phyloP scores from a whole-genome alignment of 2,797 vertebrate species.

The Sebastes hopkinsi region DNA sequence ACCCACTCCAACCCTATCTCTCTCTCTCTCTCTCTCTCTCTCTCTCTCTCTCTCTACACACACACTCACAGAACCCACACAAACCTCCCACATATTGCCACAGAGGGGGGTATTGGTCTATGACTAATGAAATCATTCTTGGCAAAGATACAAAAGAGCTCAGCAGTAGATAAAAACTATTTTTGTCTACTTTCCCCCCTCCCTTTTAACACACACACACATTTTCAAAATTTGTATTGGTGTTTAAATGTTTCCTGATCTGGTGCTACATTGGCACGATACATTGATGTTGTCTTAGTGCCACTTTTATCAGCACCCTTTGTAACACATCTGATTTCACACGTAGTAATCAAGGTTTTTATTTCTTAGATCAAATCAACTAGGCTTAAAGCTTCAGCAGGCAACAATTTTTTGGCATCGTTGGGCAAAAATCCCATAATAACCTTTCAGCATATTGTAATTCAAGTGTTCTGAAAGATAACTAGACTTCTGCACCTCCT shows the following conservation, averaged over 20 bases:
- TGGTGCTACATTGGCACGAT: background rate
- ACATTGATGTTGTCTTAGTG: background rate
- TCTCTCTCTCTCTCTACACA: background rate
- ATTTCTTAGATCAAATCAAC: background rate
- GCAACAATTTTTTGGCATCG: too few species aligned
- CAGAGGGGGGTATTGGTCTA: slow-evolving; percentile 9
- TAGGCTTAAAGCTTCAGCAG: too few species aligned
- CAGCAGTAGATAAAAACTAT: slow-evolving; percentile 18
- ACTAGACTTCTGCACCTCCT: too few species aligned
- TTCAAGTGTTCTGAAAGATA: too few species aligned
- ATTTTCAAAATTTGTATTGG: background rate
- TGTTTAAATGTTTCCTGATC: background rate
- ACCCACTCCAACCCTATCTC: slow-evolving; percentile 6
- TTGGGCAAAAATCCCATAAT: too few species aligned
- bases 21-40: too few species aligned
- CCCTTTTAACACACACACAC: background rate
- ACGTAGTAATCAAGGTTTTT: background rate
- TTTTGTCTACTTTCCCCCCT: background rate
- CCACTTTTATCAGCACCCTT: background rate
- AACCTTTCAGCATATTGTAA: too few species aligned
- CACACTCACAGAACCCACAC: slow-evolving; percentile 12
- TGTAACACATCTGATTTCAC: slow-evolving; percentile 5
- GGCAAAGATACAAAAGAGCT: slow-evolving; percentile 29
- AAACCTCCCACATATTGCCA: slow-evolving; percentile 43
- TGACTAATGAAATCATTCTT: slow-evolving; percentile 58